Evolutionary conservation across 2,888 invertebrate genomes (phyloP).

Genomic region (Acrobasis suavella): DNA sequence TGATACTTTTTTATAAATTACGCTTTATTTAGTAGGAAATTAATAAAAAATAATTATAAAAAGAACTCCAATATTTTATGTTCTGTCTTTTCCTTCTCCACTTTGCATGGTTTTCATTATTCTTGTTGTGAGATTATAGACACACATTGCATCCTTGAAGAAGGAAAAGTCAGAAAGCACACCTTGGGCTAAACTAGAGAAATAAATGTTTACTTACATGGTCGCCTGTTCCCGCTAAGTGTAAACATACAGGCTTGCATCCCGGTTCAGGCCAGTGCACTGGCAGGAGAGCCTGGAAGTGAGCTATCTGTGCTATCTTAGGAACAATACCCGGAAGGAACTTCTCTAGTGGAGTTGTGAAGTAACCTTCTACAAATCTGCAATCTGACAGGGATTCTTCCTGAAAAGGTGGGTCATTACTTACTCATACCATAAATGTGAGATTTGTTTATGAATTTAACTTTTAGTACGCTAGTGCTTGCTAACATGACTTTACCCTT

Average conservation of each 20-base stretch:
- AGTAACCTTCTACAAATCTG: conserved; percentile 92
- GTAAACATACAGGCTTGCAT: conserved; percentile 93
- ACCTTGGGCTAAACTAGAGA: too few relatives aligned
- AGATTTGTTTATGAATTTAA: not conserved
- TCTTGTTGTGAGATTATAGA: too few relatives aligned
- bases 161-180: too few relatives aligned
- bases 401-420: conserved; percentile 61
- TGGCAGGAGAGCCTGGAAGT: conserved; percentile 91
- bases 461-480: too few relatives aligned
- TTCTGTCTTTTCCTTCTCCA: too few relatives aligned
- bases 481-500: too few relatives aligned
- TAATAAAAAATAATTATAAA: too few relatives aligned
- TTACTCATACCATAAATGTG: not conserved
- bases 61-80: too few relatives aligned
- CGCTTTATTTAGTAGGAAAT: too few relatives aligned
- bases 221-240: conserved; percentile 98
- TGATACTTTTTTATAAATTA: too few relatives aligned
- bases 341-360: conserved; percentile 91
- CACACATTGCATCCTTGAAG: too few relatives aligned
- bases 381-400: conserved; percentile 89
- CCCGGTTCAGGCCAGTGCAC: conserved; percentile 87
- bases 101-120: too few relatives aligned
- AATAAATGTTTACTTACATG: conserved; percentile 85
- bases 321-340: conserved; percentile 94
- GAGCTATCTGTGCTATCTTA: conserved; percentile 89